Base-by-base conservation (phyloP, 2,113 vertebrate genomes). In the Bubo scandiacus region DNA sequence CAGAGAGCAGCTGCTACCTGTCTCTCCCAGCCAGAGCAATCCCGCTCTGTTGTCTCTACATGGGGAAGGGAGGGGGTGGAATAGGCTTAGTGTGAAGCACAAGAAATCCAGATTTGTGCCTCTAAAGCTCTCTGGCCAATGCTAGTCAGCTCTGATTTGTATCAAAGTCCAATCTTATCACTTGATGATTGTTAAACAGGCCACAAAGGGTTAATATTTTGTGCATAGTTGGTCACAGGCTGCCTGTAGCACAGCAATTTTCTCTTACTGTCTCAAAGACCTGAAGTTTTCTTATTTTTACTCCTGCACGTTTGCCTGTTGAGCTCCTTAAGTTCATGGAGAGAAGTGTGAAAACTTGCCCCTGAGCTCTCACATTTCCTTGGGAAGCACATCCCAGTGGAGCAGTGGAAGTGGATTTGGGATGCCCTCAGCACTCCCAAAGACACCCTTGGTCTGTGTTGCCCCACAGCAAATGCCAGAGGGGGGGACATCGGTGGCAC, bases 401-500 rank as follows among this genome's bases (percentile, higher is more conserved):
- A 75, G 57, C 42, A 54, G 51, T 70, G 9, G 14, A 63, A 72
- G 38, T 1, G 1, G n/a, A 11, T 32, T 49, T 14, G 5, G 54
- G 67, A 61, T 55, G 51, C 27, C 65, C 18, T 77, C 2, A 6
- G 55, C 3, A 11, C 54, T 63, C 77, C 32, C 15, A 10, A 65
- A 42, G 22, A 27, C 21, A 19, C 29, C 47, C 18, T 29, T 63
- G 63, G 30, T 25, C n/a, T 1, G 1, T 54, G 67, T 7, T 32
- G 3, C 36, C 51, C 61, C 5, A 3, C 7, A 51, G 77, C 1
- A 5, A 55, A 34, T n/a, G 42, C 40, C 2, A 2, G 23, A 0
- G 3, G 19, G n/a, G 65, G 30, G 43, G 5, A 54, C 5, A 5
- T 2, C 0, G 1, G 55, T 0, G 0, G 9, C 3, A 0, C 0